phyloP scores from a whole-genome alignment of 2,797 vertebrate species.

The Mus minutoides region DNA sequence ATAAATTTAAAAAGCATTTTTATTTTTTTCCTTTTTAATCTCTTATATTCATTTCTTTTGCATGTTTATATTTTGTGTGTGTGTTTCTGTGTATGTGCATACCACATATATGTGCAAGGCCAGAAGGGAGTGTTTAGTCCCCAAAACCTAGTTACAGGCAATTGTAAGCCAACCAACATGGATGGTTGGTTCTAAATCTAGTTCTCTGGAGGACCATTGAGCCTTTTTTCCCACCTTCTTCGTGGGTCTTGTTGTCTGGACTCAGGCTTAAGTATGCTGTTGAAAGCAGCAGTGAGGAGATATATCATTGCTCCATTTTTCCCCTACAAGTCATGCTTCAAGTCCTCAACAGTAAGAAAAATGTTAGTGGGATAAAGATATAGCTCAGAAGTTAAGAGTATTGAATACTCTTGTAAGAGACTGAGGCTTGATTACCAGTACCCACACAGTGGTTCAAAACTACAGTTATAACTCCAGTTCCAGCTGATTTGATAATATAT shows the following conservation, averaged over 20 bases:
- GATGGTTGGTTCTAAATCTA: not conserved
- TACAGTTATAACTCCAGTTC: not conserved
- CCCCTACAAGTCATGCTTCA: not conserved
- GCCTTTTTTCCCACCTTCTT: not conserved
- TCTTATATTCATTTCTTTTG: not conserved
- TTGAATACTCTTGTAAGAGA: not conserved
- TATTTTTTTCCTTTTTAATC: not conserved
- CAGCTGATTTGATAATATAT: not conserved
- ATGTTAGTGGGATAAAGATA: not conserved
- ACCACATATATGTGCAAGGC: not conserved
- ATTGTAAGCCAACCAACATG: not conserved
- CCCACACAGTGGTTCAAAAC: not conserved
- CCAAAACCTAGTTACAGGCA: not conserved
- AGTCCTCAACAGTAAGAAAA: not conserved
- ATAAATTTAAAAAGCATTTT: not conserved
- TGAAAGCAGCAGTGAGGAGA: not conserved
- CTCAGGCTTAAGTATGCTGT: not conserved
- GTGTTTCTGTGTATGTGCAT: not conserved
- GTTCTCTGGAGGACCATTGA: not conserved
- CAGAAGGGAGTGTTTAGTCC: not conserved
- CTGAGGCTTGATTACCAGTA: not conserved
- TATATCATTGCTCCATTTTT: not conserved
- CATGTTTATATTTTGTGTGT: not conserved
- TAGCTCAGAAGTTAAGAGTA: not conserved
- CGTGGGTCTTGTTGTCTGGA: not conserved